These are phyloP conservation scores for Sebastes jordani DNA, from an alignment of 2,797 vertebrate genomes.

Conservation along the genomic window DNA sequence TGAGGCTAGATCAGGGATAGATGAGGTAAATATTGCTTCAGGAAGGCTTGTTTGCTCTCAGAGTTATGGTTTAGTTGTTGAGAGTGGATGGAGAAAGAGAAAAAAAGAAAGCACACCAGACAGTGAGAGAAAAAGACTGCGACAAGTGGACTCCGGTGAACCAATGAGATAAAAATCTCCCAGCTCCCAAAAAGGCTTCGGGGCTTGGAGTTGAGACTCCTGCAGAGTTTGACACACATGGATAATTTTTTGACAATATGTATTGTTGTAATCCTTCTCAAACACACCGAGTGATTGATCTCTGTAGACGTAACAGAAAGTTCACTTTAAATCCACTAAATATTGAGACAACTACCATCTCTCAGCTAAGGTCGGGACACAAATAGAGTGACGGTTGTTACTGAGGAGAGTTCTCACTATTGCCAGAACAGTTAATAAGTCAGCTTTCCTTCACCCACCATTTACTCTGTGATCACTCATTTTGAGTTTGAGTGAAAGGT, in stretches of 20 bases:
- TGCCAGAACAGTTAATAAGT: background rate
- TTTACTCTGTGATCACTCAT: background rate
- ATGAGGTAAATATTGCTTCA: background rate
- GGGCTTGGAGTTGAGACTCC: background rate
- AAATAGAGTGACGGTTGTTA: background rate
- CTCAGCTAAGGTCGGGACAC: background rate
- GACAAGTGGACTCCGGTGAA: background rate
- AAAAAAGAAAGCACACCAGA: background rate
- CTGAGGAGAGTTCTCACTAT: background rate
- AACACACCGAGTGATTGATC: background rate
- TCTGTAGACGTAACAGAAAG: background rate
- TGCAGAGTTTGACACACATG: background rate
- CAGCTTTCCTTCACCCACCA: background rate
- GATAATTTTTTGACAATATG: background rate
- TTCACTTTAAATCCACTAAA: background rate
- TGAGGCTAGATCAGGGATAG: background rate
- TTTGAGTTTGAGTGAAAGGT: constrained; percentile 13
- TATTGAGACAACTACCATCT: background rate
- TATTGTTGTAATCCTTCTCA: background rate
- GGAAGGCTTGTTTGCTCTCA: background rate
- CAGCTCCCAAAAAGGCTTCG: background rate
- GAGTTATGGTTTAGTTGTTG: background rate
- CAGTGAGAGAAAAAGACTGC: background rate
- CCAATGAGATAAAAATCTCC: background rate
- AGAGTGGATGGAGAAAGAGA: background rate